Conservation (phyloP, 2,888 invertebrate genomes). For the Mystacides longicornis region DNA sequence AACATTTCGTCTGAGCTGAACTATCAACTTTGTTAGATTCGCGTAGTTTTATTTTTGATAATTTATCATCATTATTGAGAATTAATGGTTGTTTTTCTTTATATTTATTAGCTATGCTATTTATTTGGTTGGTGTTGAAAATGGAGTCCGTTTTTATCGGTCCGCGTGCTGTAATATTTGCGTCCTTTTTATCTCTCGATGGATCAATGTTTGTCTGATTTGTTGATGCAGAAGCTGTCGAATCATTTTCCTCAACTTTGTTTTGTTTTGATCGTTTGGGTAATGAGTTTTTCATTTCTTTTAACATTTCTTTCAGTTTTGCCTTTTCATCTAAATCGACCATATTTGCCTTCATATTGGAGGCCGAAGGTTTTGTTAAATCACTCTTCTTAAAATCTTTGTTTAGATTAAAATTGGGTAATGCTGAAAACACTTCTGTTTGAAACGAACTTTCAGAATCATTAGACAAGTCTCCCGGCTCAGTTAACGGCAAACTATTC, state of each 20-base stretch:
- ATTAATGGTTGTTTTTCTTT: conserved; percentile 6
- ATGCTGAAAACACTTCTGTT: conserved; percentile 25
- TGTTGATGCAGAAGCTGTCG: not conserved
- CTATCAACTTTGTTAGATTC: conserved; percentile 45
- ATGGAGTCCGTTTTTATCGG: not conserved
- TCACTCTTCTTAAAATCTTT: not conserved
- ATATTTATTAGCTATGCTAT: not conserved
- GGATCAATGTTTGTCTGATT: not conserved
- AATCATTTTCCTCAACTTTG: not conserved
- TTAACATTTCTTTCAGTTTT: conserved; percentile 61
- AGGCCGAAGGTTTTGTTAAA: not conserved
- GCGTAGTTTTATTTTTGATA: not conserved
- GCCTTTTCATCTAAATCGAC: conserved; percentile 45
- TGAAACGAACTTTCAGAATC: conserved; percentile 22
- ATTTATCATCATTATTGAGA: not conserved
- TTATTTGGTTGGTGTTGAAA: not conserved
- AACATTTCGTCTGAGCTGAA: conserved; percentile 50
- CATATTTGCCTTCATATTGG: conserved; percentile 19
- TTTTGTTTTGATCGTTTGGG: conserved; percentile 52
- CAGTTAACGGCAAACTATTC: not conserved
- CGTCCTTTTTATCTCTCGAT: no score
- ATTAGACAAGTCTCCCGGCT: not conserved
- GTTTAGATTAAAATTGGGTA: conserved; percentile 20
- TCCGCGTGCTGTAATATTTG: not conserved
- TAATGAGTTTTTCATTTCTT: conserved; percentile 70